A percentile compares a stretch with the other conserved stretches of the same genome.
Evolutionary conservation across 2,797 vertebrate species (phyloP).

Genomic region (Hozukius guyotensis): DNA sequence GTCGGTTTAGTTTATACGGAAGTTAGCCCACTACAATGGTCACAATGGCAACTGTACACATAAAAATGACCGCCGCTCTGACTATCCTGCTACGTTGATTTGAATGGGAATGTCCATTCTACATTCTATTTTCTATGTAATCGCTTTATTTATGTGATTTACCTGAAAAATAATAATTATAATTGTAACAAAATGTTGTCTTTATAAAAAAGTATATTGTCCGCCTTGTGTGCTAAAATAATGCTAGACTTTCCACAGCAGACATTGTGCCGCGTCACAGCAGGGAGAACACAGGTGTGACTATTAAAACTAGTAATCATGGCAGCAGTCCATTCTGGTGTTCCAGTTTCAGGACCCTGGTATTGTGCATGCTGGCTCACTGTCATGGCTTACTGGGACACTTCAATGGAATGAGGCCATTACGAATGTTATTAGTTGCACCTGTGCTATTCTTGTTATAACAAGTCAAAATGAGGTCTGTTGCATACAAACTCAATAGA

Average conservation of each 20-base stretch:
- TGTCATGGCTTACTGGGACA: slow-evolving; percentile 26
- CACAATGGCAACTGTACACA: too few relatives aligned
- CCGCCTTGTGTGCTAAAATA: background rate
- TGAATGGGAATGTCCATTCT: too few relatives aligned
- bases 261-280: slow-evolving; percentile 20
- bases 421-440: slow-evolving; percentile 25
- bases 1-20: too few relatives aligned
- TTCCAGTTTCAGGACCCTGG: slow-evolving; percentile 25
- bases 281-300: slow-evolving; percentile 35
- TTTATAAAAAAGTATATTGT: background rate
- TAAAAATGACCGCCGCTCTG: too few relatives aligned
- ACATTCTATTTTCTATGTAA: background rate
- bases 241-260: background rate
- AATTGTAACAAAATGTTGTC: background rate
- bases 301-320: slow-evolving; percentile 40
- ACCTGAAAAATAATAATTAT: background rate
- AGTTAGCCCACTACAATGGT: too few relatives aligned
- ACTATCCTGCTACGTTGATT: too few relatives aligned
- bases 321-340: slow-evolving; percentile 37
- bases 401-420: slow-evolving; percentile 45
- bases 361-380: slow-evolving; percentile 32
- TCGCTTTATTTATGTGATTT: background rate
- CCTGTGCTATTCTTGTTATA: slow-evolving; percentile 37
- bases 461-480: background rate
- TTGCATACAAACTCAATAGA: background rate